Percentiles rank a stretch among this genome's conserved stretches.
Evolutionary conservation across 2,113 vertebrate species (phyloP).

Genomic region (Scomber colias): DNA sequence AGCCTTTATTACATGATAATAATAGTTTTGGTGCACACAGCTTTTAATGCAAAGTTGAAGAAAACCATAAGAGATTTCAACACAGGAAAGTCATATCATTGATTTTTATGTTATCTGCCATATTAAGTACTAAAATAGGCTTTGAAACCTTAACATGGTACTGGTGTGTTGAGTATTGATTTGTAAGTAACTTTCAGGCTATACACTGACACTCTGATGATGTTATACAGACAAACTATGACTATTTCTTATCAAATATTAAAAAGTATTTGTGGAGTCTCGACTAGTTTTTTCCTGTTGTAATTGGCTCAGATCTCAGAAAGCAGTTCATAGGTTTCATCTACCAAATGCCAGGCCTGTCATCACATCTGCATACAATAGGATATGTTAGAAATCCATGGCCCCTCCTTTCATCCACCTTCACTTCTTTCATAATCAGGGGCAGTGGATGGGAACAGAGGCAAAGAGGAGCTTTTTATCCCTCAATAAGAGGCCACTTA

Average conservation of each 20-base stretch:
- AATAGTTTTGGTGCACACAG: slow-evolving; percentile 9
- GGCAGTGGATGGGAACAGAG: slow-evolving; percentile 64
- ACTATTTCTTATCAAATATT: not conserved
- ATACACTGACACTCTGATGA: not conserved
- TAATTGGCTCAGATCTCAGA: slow-evolving; percentile 33
- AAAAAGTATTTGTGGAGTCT: not conserved
- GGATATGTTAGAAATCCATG: slow-evolving; percentile 64
- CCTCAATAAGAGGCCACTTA: slow-evolving; percentile 83
- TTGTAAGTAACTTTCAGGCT: slow-evolving; percentile 8
- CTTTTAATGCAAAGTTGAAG: not conserved
- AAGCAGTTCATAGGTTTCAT: slow-evolving; percentile 50
- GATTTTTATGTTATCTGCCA: not conserved
- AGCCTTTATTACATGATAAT: not conserved
- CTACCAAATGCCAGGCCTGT: slow-evolving; percentile 67
- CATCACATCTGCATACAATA: slow-evolving; percentile 71
- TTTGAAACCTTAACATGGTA: slow-evolving; percentile 7
- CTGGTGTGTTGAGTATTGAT: slow-evolving; percentile 3
- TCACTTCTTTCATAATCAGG: slow-evolving; percentile 77
- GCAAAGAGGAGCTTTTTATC: slow-evolving; percentile 77
- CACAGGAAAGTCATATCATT: not conserved
- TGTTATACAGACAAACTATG: slow-evolving; percentile 12
- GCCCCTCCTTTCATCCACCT: slow-evolving; percentile 55
- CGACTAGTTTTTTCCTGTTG: not conserved
- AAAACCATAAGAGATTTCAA: not conserved
- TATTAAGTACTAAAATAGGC: not conserved